These are phyloP conservation scores for Chauna torquata DNA, from an alignment of 2,113 vertebrate species.

Conservation along the genomic window DNA sequence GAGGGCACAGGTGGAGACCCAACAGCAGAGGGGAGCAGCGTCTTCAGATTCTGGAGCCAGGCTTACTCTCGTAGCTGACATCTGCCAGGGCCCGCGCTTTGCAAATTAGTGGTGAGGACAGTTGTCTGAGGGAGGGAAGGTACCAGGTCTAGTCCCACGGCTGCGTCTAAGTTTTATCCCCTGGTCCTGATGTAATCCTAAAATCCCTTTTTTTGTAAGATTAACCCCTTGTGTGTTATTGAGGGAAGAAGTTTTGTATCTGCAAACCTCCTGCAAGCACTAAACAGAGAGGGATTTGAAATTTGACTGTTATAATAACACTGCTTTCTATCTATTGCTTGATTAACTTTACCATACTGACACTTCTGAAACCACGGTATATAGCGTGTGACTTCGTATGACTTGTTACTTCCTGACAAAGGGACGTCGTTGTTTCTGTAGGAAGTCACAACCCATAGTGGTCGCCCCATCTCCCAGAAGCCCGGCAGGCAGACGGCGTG, in stretches of 20 bases:
- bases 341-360: background rate
- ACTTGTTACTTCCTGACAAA: background rate
- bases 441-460: background rate
- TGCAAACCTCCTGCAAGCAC: background rate
- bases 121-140: background rate
- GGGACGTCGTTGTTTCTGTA: background rate
- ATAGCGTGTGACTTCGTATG: background rate
- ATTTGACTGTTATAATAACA: background rate
- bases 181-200: background rate
- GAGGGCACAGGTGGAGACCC: background rate
- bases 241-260: background rate
- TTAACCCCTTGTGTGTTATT: background rate
- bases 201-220: background rate
- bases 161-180: background rate
- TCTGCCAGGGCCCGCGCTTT: background rate
- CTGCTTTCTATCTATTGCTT: background rate
- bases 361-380: background rate
- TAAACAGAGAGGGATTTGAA: background rate
- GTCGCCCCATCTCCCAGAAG: background rate
- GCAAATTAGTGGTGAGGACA: background rate
- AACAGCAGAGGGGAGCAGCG: background rate
- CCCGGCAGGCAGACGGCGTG: background rate
- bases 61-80: background rate
- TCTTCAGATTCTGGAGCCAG: background rate
- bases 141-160: background rate